Conservation (phyloP, 1,140 invertebrate genomes). For the Caenorhabditis briggsae region DNA sequence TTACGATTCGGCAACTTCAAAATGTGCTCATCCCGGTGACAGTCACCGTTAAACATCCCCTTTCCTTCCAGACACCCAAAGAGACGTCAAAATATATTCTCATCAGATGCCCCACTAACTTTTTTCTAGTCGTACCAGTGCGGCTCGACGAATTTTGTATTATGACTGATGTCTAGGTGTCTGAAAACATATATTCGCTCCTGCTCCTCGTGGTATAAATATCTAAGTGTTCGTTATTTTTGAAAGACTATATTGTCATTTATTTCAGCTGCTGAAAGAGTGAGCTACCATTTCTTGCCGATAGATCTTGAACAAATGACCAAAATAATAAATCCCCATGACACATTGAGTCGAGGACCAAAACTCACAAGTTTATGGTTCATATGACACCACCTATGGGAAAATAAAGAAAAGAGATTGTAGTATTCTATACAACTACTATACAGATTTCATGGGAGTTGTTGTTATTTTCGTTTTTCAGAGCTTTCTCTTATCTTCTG, state of each 20-base stretch:
- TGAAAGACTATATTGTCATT: neutral
- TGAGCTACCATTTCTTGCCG: too few species aligned
- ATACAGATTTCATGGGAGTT: constrained; percentile 25
- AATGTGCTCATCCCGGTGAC: too few species aligned
- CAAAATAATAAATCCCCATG: neutral
- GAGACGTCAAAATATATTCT: constrained; percentile 28
- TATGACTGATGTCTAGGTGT: constrained; percentile 16
- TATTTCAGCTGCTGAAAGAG: too few species aligned
- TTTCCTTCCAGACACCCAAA: neutral
- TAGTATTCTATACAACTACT: neutral
- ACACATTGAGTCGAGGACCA: neutral
- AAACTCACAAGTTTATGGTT: neutral
- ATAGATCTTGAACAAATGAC: neutral
- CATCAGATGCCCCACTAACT: neutral
- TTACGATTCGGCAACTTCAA: too few species aligned
- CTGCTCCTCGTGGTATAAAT: neutral
- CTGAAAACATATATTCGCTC: neutral
- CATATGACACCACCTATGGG: neutral
- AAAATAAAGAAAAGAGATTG: neutral
- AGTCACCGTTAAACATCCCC: neutral
- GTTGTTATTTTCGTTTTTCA: neutral
- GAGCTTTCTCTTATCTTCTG: neutral
- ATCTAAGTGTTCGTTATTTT: constrained; percentile 1
- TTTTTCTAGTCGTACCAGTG: constrained; percentile 51
- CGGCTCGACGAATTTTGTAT: neutral